Conservation (phyloP, 2,113 vertebrate species). For the Edolisoma coerulescens region DNA sequence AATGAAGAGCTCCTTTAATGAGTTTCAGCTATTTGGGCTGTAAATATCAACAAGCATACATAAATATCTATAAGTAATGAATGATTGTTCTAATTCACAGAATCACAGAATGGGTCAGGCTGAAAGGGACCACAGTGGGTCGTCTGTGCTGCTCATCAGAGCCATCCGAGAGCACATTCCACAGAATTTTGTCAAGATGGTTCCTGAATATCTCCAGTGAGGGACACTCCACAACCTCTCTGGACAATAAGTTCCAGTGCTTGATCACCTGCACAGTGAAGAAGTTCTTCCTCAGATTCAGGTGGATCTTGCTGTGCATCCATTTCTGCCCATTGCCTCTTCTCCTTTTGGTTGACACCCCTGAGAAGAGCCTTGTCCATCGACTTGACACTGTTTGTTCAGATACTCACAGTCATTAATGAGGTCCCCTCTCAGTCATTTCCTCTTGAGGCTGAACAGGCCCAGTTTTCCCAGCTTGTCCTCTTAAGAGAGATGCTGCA, state of each 20-base stretch:
- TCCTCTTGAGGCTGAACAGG: neutral
- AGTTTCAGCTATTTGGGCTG: neutral
- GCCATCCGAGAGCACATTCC: neutral
- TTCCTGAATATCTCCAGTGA: neutral
- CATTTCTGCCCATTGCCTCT: neutral
- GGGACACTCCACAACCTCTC: neutral
- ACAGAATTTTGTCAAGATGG: neutral
- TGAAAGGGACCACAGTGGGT: neutral
- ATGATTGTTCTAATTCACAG: neutral
- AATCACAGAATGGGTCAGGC: neutral
- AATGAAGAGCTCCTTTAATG: neutral
- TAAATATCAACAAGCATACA: neutral
- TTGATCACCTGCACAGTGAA: no score
- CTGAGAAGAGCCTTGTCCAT: neutral
- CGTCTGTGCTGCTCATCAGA: neutral
- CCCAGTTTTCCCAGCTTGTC: fast-evolving
- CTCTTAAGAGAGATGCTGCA: neutral
- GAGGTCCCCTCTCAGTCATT: neutral
- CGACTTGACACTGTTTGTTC: neutral
- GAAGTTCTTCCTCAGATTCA: neutral
- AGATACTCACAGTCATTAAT: neutral
- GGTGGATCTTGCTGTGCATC: neutral
- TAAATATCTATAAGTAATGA: neutral
- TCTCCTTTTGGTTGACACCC: neutral
- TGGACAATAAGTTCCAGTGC: neutral